Percentiles rank a stretch among this genome's conserved stretches.
These are phyloP conservation scores for Diaphora mendica DNA, from an alignment of 2,888 invertebrate genomes.

Conservation along the genomic window DNA sequence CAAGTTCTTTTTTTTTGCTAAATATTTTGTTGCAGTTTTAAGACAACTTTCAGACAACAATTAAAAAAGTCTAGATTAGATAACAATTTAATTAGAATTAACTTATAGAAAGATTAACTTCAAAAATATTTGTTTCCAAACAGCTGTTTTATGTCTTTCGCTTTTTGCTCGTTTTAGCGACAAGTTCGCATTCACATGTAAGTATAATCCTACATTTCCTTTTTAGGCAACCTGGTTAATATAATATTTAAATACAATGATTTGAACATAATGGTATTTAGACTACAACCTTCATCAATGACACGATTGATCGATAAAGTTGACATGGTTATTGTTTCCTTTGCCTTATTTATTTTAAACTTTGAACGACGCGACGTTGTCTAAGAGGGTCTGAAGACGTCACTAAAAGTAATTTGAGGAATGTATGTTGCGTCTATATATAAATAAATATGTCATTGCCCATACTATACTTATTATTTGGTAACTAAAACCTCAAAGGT, in stretches of 20 bases:
- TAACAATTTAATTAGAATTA: no score
- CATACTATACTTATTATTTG: neutral
- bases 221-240: neutral
- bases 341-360: neutral
- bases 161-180: neutral
- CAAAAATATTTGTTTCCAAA: neutral
- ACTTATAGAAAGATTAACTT: neutral
- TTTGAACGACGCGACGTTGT: neutral
- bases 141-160: neutral
- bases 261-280: neutral
- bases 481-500: conserved; percentile 36
- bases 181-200: neutral
- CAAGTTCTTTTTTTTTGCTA: no score
- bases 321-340: neutral
- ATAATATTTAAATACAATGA: neutral
- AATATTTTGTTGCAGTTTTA: no score
- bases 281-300: neutral
- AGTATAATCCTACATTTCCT: neutral
- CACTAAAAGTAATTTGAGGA: neutral
- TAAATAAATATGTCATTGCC: no score
- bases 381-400: neutral
- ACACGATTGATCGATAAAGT: neutral
- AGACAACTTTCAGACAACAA: no score
- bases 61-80: no score
- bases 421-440: neutral